Conservation (phyloP, 2,113 vertebrate genomes). For the Cervus canadensis region DNA sequence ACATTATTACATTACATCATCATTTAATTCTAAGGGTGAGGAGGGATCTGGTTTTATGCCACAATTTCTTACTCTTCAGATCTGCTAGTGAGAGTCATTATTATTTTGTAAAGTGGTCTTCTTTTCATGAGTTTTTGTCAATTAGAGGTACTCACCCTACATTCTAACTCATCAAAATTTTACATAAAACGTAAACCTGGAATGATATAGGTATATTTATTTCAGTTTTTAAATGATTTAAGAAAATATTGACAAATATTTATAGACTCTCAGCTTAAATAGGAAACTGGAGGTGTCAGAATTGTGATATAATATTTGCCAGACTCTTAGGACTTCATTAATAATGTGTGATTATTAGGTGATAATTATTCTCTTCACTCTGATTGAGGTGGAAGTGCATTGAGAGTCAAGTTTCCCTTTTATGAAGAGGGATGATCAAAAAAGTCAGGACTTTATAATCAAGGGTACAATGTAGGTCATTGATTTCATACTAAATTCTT, state of each 20-base stretch:
- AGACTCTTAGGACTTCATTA: background rate
- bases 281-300: background rate
- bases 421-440: background rate
- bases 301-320: background rate
- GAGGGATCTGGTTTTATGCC: background rate
- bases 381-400: background rate
- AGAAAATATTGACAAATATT: background rate
- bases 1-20: background rate
- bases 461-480: background rate
- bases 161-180: background rate
- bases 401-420: background rate
- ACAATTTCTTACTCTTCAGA: background rate
- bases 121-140: background rate
- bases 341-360: background rate
- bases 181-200: background rate
- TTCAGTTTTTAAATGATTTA: background rate
- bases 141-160: background rate
- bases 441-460: background rate
- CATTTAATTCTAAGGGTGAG: background rate
- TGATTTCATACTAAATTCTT: conserved; percentile 8
- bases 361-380: background rate
- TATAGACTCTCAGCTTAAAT: background rate
- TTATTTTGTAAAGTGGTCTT: background rate
- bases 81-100: background rate
- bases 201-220: background rate